phyloP scores from a whole-genome alignment of 2,888 invertebrate species.

The Plemyria rubiginata region DNA sequence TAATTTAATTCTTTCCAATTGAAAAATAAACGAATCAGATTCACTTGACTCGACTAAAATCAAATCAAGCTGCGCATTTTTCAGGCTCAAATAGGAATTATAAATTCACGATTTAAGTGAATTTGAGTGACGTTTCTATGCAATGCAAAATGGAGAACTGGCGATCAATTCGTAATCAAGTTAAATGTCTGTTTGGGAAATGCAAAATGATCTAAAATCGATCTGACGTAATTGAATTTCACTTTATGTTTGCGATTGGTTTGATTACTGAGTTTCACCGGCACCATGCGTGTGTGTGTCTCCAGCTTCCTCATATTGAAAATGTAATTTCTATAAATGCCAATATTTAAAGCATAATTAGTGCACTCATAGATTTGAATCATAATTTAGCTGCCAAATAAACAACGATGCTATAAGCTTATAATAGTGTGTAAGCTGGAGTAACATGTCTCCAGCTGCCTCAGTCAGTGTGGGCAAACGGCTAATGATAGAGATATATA shows the following conservation, averaged over 20 bases:
- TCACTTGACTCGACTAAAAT: background rate
- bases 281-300: too few species aligned
- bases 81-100: constrained; percentile 7
- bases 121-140: constrained; percentile 13
- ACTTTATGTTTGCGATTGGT: background rate
- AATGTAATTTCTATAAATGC: too few species aligned
- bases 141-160: background rate
- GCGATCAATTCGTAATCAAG: constrained; percentile 8
- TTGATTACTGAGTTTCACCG: background rate
- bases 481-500: too few species aligned
- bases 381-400: too few species aligned
- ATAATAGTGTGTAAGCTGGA: too few species aligned
- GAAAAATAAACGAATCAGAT: background rate
- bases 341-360: too few species aligned
- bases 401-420: too few species aligned
- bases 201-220: background rate
- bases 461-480: too few species aligned
- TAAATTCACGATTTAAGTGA: constrained; percentile 9
- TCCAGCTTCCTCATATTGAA: too few species aligned
- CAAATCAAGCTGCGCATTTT: constrained; percentile 12
- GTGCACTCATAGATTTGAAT: too few species aligned
- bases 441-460: too few species aligned
- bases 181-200: background rate
- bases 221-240: background rate
- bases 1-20: background rate